Base-by-base conservation (phyloP, 1,140 invertebrate genomes). In the Brachionus rubens region DNA sequence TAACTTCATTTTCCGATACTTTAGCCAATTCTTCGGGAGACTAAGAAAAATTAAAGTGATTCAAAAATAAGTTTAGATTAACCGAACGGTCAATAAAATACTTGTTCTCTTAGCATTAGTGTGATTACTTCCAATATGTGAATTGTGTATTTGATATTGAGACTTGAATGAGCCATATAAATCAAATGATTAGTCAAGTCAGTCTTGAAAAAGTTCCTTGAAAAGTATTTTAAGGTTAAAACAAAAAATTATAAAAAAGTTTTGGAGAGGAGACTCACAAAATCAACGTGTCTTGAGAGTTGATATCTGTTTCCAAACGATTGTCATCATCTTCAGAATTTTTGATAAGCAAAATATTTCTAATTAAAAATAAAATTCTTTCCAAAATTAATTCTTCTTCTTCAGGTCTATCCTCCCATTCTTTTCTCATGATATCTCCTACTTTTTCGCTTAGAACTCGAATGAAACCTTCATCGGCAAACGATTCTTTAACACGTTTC, bases 351-450 rank as follows among this genome's bases (percentile, higher is more conserved):
- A 72, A 24, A 48, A 72, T 30, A 54, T 72, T 72, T 54, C 68
- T 26, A 14, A 72, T 54, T 41, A 72, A 50, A 14, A 50, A 72
- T 19, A 72, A n/a, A 33, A 72, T 72, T 36, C 68, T 48, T 40
- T 72, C 68, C n/a, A 72, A 36, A 40, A 72, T 41, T 33, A 72
- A 54, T n/a, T 72, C 68, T 72, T 72, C 68, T 21, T 72, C 68
- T 72, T 72, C 68, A 41, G 46, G 46, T 50, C 68, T 48, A 36
- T 72, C 68, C 33, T 54, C 26, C 68, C 68, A 72, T 54, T 72
- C 68, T 72, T 72, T 72, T 36, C 36, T 54, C 68, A 72, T 50
- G 10, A 72, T 50, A 2, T 30, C 46, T 24, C 40, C 16, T 3
- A 72, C n/a, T 26, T 48, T 48, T 33, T 72, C 46, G 16, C 68